Evolutionary conservation across 2,888 invertebrate species (phyloP).

Genomic region (Proisotoma minuta): DNA sequence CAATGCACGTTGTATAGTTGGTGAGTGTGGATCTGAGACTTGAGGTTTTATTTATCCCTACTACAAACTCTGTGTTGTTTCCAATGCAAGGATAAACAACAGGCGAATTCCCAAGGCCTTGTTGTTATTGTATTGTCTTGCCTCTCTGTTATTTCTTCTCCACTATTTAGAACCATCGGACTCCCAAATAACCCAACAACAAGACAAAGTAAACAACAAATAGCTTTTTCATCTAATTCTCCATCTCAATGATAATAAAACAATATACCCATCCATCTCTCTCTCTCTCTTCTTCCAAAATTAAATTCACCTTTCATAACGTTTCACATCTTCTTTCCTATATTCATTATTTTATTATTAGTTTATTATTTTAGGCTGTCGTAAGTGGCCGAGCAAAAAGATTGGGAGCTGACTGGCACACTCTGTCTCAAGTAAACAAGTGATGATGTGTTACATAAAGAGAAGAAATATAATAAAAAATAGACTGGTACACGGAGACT

Average conservation of each 20-base stretch:
- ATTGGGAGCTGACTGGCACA: too few relatives aligned
- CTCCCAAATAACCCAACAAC: constrained; percentile 8
- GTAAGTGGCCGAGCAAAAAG: too few relatives aligned
- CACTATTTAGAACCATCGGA: not conserved
- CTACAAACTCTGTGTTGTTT: constrained; percentile 14
- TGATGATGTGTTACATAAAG: too few relatives aligned
- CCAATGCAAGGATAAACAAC: constrained; percentile 42
- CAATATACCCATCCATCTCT: not conserved
- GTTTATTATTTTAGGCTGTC: too few relatives aligned
- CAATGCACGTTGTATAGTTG: too few relatives aligned
- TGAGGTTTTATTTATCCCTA: not conserved
- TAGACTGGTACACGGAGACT: too few relatives aligned
- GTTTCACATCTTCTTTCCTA: too few relatives aligned
- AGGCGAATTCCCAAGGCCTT: constrained; percentile 45
- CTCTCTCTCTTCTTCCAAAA: not conserved
- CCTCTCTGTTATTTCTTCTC: constrained; percentile 12
- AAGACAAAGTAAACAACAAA: constrained; percentile 18
- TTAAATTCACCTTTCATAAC: too few relatives aligned
- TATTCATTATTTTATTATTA: too few relatives aligned
- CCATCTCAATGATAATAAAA: not conserved
- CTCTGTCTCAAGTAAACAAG: too few relatives aligned
- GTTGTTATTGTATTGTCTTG: constrained; percentile 42
- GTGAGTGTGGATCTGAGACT: too few relatives aligned
- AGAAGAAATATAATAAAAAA: too few relatives aligned
- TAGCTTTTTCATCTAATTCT: constrained; percentile 10